Percentiles rank a stretch among this genome's conserved stretches.
Evolutionary conservation across 2,113 vertebrate genomes (phyloP).

Genomic region (Climacteris rufus): DNA sequence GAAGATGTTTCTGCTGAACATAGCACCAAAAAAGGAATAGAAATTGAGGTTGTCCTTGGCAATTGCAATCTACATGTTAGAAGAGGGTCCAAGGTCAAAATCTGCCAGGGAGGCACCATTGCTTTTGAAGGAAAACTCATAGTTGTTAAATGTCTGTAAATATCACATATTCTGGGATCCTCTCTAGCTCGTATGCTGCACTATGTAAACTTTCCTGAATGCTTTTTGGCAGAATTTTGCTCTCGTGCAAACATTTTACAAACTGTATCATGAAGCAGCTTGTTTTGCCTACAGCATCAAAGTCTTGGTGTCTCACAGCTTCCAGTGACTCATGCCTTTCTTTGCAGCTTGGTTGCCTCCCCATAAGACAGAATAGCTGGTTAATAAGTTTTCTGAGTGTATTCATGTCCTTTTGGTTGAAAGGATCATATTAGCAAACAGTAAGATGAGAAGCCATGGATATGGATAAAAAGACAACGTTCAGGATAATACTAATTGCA

Average conservation of each 20-base stretch:
- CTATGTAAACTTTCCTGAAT: neutral
- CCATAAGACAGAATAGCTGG: neutral
- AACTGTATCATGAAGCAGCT: constrained; percentile 7
- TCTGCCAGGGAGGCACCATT: neutral
- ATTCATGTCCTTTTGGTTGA: constrained; percentile 1
- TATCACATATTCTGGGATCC: neutral
- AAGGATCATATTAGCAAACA: neutral
- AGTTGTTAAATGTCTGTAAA: neutral
- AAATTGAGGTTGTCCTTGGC: neutral
- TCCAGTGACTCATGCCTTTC: constrained; percentile 1
- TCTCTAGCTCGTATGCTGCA: neutral
- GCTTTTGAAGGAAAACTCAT: neutral
- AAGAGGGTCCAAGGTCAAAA: neutral
- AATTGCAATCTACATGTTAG: neutral
- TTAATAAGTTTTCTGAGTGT: neutral
- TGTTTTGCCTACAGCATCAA: constrained; percentile 32
- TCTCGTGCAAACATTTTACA: neutral
- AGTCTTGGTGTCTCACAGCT: neutral
- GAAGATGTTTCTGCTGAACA: neutral
- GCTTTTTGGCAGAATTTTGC: neutral
- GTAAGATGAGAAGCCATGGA: neutral
- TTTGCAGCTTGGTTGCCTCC: neutral
- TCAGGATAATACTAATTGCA: neutral
- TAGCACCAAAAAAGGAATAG: neutral
- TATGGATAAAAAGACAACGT: neutral